Percentiles rank a stretch among this genome's conserved stretches.
phyloP scores from a whole-genome alignment of 1,140 invertebrate species.

The Bathynomus jamesi region DNA sequence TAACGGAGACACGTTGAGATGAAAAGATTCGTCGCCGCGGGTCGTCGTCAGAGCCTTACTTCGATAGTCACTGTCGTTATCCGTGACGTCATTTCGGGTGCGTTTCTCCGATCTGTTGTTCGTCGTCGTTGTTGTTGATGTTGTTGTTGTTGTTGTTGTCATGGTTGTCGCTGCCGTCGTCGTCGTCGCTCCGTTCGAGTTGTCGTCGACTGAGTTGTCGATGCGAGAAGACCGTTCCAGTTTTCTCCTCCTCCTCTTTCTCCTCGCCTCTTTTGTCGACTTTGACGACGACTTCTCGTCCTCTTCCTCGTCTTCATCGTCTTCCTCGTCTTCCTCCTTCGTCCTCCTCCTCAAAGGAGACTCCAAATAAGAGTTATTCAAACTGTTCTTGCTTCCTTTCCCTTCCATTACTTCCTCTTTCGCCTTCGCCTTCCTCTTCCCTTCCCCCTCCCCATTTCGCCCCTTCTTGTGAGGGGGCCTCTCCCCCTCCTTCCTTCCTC shows the following conservation, averaged over 20 bases:
- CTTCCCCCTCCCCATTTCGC: not conserved
- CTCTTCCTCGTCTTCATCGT: not conserved
- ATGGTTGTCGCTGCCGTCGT: too few relatives aligned
- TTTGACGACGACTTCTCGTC: not conserved
- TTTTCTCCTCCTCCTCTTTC: not conserved
- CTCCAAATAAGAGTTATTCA: not conserved
- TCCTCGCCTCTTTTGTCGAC: not conserved
- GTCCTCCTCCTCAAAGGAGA: not conserved
- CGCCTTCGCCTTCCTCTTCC: too few relatives aligned
- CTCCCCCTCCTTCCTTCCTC: not conserved
- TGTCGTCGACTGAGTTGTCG: not conserved
- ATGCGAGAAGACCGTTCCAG: not conserved
- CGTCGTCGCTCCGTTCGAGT: not conserved
- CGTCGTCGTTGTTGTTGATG: not conserved
- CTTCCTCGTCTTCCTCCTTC: not conserved
- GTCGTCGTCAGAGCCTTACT: not conserved
- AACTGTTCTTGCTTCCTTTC: not conserved
- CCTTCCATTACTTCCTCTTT: too few relatives aligned
- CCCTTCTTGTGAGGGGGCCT: not conserved
- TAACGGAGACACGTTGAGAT: not conserved
- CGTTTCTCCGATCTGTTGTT: not conserved
- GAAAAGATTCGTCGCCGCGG: not conserved
- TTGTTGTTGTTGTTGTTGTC: too few relatives aligned
- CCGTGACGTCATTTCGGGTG: not conserved
- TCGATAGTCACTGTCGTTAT: not conserved